A percentile compares a stretch with the other conserved stretches of the same genome.
These are phyloP conservation scores for Perognathus longimembris DNA, from an alignment of 2,113 vertebrate genomes.

Conservation along the genomic window DNA sequence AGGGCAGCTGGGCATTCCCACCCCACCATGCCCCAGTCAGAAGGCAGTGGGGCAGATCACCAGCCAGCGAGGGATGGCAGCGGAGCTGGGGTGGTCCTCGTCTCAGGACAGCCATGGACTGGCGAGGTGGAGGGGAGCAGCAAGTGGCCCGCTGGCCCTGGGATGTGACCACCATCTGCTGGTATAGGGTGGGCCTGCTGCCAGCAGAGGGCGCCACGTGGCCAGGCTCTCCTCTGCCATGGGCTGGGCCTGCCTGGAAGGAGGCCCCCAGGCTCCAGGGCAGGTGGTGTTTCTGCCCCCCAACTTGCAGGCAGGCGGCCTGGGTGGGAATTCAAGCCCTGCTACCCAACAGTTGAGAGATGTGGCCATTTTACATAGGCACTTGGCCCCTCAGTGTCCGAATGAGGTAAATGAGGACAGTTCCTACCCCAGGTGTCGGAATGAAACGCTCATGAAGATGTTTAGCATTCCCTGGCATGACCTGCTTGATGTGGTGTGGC, in stretches of 20 bases:
- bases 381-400: neutral
- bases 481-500: neutral
- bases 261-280: neutral
- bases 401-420: neutral
- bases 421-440: neutral
- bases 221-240: neutral
- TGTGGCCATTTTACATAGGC: neutral
- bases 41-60: neutral
- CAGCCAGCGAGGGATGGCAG: neutral
- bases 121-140: neutral
- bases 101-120: neutral
- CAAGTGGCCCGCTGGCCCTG: neutral
- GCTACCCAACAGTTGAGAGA: neutral
- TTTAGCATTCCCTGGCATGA: neutral
- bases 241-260: neutral
- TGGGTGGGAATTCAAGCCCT: neutral
- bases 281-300: neutral
- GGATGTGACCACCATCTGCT: neutral
- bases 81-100: neutral
- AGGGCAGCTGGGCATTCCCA: neutral
- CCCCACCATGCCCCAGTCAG: neutral
- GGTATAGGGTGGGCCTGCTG: neutral
- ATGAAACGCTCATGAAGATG: neutral
- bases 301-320: neutral
- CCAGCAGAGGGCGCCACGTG: slow-evolving; percentile 49